Percentiles rank a stretch among this genome's conserved stretches.
Evolutionary conservation across 2,113 vertebrate species (phyloP).

Genomic region (Ellobius talpinus): DNA sequence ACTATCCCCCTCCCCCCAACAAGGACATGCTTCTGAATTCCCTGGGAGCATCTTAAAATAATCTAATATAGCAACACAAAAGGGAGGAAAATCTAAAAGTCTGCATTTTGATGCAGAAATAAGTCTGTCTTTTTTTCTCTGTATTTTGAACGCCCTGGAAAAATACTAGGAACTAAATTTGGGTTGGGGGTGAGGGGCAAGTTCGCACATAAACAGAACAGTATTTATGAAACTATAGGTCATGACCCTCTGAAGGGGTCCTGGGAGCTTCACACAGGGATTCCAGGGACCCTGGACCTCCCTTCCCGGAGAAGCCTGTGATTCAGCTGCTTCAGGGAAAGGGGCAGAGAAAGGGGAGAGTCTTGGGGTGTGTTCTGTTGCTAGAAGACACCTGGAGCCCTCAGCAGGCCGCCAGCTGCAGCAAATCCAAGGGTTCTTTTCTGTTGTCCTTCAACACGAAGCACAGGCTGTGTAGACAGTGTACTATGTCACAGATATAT

Average conservation of each 20-base stretch:
- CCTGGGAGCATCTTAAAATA: slow-evolving; percentile 72
- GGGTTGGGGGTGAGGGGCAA: slow-evolving; percentile 71
- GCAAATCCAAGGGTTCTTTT: background rate
- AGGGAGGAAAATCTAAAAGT: background rate
- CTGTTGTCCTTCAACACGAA: background rate
- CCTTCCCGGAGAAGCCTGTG: slow-evolving; percentile 18
- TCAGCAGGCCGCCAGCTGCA: background rate
- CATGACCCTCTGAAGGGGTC: slow-evolving; percentile 62
- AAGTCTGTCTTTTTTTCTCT: slow-evolving; percentile 51
- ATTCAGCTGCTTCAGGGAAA: background rate
- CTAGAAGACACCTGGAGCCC: rapidly evolving
- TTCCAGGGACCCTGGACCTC: slow-evolving; percentile 50
- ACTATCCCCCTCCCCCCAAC: background rate
- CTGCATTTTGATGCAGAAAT: slow-evolving; percentile 65
- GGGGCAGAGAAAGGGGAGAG: background rate
- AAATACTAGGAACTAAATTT: slow-evolving; percentile 79
- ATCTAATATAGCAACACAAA: slow-evolving; percentile 64
- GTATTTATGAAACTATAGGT: slow-evolving; percentile 76
- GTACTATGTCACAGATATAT: background rate
- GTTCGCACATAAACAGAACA: slow-evolving; percentile 71
- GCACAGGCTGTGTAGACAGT: background rate
- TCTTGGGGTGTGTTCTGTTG: background rate
- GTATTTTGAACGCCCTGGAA: slow-evolving; percentile 77
- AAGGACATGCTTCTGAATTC: slow-evolving; percentile 59
- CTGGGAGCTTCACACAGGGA: slow-evolving; percentile 69